Evolutionary conservation across 2,113 vertebrate genomes (phyloP).

Genomic region (Gadus chalcogrammus): DNA sequence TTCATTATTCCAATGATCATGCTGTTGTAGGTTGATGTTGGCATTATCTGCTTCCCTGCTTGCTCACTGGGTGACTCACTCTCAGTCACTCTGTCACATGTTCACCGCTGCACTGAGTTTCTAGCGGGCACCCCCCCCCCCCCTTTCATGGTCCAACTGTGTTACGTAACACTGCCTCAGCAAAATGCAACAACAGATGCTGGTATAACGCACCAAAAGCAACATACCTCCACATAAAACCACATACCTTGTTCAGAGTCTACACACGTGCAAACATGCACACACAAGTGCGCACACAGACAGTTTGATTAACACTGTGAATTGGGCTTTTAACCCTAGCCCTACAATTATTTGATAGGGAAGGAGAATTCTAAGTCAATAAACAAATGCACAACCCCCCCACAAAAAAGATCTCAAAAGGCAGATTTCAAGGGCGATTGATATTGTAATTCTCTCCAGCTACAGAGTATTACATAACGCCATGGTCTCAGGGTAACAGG

Average conservation of each 20-base stretch:
- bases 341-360: too few species aligned
- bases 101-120: conserved; percentile 12
- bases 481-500: background rate
- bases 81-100: background rate
- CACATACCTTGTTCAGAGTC: too few species aligned
- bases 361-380: too few species aligned
- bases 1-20: conserved; percentile 8
- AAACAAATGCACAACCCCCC: too few species aligned
- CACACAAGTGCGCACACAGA: conserved; percentile 14
- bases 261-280: conserved; percentile 6
- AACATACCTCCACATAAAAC: conserved; percentile 11
- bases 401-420: too few species aligned
- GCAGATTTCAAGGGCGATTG: background rate
- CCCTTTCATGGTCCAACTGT: conserved; percentile 10
- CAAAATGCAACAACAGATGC: conserved; percentile 43
- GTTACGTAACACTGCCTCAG: conserved; percentile 54
- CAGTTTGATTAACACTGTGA: conserved; percentile 9
- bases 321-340: too few species aligned
- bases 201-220: conserved; percentile 30
- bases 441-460: background rate
- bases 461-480: background rate
- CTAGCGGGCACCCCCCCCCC: conserved; percentile 14
- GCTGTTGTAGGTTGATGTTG: background rate
- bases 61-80: background rate
- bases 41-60: background rate